Evolutionary conservation across 2,888 invertebrate species (phyloP).

Genomic region (Phortica okadai): DNA sequence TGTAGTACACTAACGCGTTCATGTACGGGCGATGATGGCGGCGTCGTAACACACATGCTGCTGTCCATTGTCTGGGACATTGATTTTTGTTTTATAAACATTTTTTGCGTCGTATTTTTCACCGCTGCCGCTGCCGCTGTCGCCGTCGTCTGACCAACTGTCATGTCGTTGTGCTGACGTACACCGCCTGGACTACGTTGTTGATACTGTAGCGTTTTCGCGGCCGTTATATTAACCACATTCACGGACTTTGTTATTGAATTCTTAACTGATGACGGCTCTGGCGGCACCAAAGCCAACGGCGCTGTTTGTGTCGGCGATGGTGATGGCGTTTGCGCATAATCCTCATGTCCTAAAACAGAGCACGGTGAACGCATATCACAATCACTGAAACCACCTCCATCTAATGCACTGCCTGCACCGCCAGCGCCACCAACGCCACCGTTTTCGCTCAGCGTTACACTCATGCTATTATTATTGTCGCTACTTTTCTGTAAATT

Average conservation of each 20-base stretch:
- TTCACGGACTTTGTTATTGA: conserved; percentile 76
- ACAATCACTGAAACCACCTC: background rate
- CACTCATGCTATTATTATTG: conserved; percentile 37
- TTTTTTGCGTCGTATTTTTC: background rate
- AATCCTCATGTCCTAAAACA: conserved; percentile 34
- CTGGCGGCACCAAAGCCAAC: conserved; percentile 75
- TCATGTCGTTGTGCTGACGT: conserved; percentile 47
- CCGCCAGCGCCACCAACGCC: conserved; percentile 47
- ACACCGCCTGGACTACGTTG: conserved; percentile 43
- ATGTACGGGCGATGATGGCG: conserved; percentile 37
- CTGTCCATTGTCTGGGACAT: background rate
- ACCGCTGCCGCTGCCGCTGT: background rate
- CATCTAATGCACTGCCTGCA: background rate
- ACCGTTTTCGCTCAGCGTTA: conserved; percentile 44
- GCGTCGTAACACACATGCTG: conserved; percentile 34
- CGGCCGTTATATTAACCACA: conserved; percentile 73
- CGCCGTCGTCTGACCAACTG: background rate
- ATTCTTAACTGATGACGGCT: conserved; percentile 72
- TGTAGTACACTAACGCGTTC: conserved; percentile 45
- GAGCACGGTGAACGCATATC: conserved; percentile 8
- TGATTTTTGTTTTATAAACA: background rate
- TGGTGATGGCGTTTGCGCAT: conserved; percentile 49
- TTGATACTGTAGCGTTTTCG: conserved; percentile 67
- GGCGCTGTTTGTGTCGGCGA: conserved; percentile 58
- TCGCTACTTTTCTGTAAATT: conserved; percentile 74